Conservation (phyloP, 2,113 vertebrate genomes). For the Phasianus colchicus region DNA sequence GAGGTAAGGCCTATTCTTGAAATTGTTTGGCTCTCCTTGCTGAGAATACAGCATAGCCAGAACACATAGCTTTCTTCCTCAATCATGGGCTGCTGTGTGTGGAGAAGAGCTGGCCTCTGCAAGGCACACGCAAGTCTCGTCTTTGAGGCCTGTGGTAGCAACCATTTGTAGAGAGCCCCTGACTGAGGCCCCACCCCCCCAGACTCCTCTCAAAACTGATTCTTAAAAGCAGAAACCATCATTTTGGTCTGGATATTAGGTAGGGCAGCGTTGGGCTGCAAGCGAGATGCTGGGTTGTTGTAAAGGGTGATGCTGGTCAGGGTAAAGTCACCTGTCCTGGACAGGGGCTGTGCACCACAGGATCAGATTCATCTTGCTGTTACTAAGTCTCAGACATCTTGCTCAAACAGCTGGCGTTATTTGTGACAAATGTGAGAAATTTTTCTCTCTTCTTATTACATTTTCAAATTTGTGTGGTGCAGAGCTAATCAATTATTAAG, state of each 20-base stretch:
- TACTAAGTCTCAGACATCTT: background rate
- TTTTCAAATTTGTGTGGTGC: slow-evolving; percentile 31
- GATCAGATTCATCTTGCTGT: background rate
- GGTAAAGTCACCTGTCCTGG: background rate
- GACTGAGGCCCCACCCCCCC: background rate
- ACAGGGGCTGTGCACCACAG: background rate
- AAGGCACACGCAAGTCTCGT: background rate
- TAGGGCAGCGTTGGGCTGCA: background rate
- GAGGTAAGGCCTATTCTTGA: background rate
- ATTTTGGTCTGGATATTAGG: background rate
- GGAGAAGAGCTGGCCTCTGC: background rate
- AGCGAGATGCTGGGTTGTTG: background rate
- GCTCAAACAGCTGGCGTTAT: background rate
- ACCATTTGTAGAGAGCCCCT: background rate
- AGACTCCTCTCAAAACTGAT: background rate
- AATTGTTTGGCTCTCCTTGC: background rate
- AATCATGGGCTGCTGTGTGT: background rate
- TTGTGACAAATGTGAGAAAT: background rate
- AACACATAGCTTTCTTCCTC: background rate
- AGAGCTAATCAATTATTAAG: slow-evolving; percentile 51
- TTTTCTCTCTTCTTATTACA: background rate
- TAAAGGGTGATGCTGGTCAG: background rate
- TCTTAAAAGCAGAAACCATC: background rate
- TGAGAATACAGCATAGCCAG: background rate
- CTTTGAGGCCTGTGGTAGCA: background rate